A percentile compares a stretch with the other conserved stretches of the same genome.
These are phyloP conservation scores for Pseudomugil gertrudae DNA, from an alignment of 2,797 vertebrate species.

Conservation along the genomic window DNA sequence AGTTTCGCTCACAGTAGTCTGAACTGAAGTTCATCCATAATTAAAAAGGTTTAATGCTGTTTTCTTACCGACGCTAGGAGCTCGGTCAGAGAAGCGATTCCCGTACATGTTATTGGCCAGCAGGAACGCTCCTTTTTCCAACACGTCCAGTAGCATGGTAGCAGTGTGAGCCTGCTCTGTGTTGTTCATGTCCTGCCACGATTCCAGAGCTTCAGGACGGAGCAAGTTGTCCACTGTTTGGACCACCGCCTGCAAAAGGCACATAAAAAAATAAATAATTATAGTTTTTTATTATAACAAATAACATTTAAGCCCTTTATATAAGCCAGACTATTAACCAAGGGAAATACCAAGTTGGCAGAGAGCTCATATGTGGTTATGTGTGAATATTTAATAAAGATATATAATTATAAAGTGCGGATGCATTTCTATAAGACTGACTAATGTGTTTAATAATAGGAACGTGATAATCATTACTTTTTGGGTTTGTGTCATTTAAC, in stretches of 20 bases:
- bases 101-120: constrained; percentile 94
- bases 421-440: constrained; percentile 2
- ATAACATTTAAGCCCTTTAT: not conserved
- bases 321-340: constrained; percentile 10
- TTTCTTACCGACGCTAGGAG: constrained; percentile 80
- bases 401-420: not conserved
- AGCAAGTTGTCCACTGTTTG: constrained; percentile 94
- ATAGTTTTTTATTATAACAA: not conserved
- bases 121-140: constrained; percentile 94
- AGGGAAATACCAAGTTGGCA: constrained; percentile 3
- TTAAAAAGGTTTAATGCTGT: not conserved
- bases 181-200: constrained; percentile 95
- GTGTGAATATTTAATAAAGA: constrained; percentile 8
- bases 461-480: constrained; percentile 22
- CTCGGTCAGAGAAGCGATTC: constrained; percentile 81
- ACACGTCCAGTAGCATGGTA: constrained; percentile 93
- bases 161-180: constrained; percentile 94
- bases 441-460: constrained; percentile 15
- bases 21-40: not conserved
- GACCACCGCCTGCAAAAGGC: constrained; percentile 86
- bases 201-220: constrained; percentile 88
- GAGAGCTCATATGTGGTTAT: not conserved
- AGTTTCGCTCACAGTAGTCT: constrained; percentile 3
- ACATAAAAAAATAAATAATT: not conserved
- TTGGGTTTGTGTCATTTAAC: constrained; percentile 32